These are phyloP conservation scores for Arvicanthis niloticus DNA, from an alignment of 2,113 vertebrate species.

Conservation along the genomic window DNA sequence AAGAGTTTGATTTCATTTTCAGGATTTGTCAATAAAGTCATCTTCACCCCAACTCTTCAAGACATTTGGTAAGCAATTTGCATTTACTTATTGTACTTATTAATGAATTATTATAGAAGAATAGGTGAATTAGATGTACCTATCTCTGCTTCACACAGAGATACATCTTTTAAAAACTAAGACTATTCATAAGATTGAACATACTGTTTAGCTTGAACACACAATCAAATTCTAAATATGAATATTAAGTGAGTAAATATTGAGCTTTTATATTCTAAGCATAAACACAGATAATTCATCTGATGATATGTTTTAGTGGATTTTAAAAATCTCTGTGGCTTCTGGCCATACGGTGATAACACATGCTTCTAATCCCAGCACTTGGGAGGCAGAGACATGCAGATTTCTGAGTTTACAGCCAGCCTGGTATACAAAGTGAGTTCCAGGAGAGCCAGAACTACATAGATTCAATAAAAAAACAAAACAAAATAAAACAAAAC, in stretches of 20 bases:
- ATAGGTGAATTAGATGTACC: neutral
- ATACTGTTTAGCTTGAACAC: neutral
- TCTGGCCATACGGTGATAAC: neutral
- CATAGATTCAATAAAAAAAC: neutral
- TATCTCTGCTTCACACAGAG: neutral
- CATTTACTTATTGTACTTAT: neutral
- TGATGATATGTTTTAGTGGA: neutral
- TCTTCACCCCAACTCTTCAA: neutral
- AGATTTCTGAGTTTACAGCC: neutral
- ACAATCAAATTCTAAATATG: neutral
- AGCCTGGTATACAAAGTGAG: neutral
- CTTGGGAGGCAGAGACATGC: neutral
- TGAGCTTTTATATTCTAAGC: fast-evolving
- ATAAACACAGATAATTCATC: neutral
- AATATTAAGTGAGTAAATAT: neutral
- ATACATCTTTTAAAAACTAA: neutral
- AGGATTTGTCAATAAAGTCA: neutral
- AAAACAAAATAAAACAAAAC: neutral
- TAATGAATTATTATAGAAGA: neutral
- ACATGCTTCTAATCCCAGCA: neutral
- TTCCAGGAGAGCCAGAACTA: neutral
- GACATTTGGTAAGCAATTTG: neutral
- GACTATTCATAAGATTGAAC: neutral
- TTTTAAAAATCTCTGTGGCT: neutral
- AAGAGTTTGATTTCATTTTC: neutral